Evolutionary conservation across 92 coral and sea anemone genomes (phyloP).

Genomic region (Montipora capitata): DNA sequence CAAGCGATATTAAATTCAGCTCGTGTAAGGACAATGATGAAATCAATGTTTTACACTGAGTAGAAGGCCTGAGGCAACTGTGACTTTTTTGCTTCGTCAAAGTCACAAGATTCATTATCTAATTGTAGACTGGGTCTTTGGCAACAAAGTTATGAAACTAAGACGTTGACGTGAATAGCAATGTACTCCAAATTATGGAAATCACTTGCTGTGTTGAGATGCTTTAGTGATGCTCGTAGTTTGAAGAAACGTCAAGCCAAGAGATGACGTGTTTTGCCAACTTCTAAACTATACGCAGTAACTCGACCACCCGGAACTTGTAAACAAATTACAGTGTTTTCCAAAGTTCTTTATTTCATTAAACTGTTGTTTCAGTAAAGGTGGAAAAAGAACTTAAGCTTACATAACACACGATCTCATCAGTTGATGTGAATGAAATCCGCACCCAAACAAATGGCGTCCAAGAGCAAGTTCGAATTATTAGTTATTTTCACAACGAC

Average conservation of each 20-base stretch:
- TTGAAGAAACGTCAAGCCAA: too few relatives aligned
- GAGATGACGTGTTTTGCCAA: too few relatives aligned
- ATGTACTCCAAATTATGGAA: slow-evolving; percentile 28
- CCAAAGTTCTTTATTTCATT: background rate
- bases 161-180: background rate
- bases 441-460: slow-evolving; percentile 13
- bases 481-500: background rate
- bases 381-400: background rate
- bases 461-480: background rate
- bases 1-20: slow-evolving; percentile 19
- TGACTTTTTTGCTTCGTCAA: background rate
- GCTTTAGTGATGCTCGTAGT: too few relatives aligned
- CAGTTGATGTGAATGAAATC: background rate
- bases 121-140: background rate
- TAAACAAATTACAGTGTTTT: background rate
- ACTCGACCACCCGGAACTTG: background rate
- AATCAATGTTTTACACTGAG: background rate
- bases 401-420: background rate
- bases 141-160: slow-evolving; percentile 8
- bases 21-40: background rate
- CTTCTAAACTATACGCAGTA: background rate
- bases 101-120: too few relatives aligned
- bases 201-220: background rate
- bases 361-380: background rate
- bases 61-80: background rate